Conservation (phyloP, 2,888 invertebrate genomes). For the Morinoia aosen region DNA sequence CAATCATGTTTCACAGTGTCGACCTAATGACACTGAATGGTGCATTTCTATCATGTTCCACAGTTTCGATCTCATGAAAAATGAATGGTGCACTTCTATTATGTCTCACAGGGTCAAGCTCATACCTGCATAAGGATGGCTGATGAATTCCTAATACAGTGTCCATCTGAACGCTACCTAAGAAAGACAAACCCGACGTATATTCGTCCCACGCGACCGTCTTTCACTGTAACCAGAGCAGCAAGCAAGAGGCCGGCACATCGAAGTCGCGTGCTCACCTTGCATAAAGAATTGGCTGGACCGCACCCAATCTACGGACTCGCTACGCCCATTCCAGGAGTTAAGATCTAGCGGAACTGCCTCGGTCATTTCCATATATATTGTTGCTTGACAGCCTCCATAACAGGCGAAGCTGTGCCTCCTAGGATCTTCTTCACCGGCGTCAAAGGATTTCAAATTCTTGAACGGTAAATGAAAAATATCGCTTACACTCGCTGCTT, state of each 20-base stretch:
- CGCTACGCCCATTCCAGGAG: background rate
- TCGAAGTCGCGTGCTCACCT: background rate
- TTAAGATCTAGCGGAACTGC: constrained; percentile 28
- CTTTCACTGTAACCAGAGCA: background rate
- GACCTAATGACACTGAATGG: too few relatives aligned
- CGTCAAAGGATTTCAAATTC: constrained; percentile 3
- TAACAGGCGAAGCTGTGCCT: constrained; percentile 20
- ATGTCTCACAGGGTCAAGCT: background rate
- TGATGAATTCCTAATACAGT: too few relatives aligned
- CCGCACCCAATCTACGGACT: constrained; percentile 12
- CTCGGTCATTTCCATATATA: constrained; percentile 40
- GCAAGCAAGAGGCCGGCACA: background rate
- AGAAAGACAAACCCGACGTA: background rate
- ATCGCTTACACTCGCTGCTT: background rate
- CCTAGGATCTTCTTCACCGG: background rate
- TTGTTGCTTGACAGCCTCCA: constrained; percentile 22
- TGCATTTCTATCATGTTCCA: too few relatives aligned
- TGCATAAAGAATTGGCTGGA: background rate
- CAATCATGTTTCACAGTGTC: too few relatives aligned
- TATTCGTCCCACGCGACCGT: background rate
- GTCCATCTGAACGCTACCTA: background rate
- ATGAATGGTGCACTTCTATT: too few relatives aligned
- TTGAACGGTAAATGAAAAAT: background rate
- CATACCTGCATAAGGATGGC: background rate
- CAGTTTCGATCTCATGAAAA: background rate